phyloP scores from a whole-genome alignment of 1,140 invertebrate genomes.

The Tribolium madens region DNA sequence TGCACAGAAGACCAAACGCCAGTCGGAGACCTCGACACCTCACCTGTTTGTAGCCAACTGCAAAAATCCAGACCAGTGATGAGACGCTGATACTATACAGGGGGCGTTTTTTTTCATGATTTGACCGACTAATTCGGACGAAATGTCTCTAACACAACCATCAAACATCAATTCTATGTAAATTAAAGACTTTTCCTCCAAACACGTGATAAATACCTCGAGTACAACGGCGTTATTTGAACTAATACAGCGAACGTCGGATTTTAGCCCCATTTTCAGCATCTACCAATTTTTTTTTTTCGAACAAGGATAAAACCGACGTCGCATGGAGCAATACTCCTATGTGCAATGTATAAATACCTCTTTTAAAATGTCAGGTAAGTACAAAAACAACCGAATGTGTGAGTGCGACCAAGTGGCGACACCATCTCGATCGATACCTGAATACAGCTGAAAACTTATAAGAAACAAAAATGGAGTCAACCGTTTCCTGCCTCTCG shows the following conservation, averaged over 20 bases:
- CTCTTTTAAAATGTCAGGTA: slow-evolving; percentile 54
- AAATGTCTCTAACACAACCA: neutral
- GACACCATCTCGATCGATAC: slow-evolving; percentile 39
- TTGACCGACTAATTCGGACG: slow-evolving; percentile 11
- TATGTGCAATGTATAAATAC: slow-evolving; percentile 51
- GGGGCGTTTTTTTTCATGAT: slow-evolving; percentile 12
- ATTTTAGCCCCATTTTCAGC: slow-evolving; percentile 13
- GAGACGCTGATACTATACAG: slow-evolving; percentile 40
- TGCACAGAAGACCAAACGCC: slow-evolving; percentile 38
- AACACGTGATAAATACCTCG: slow-evolving; percentile 53
- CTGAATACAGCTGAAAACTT: slow-evolving; percentile 58
- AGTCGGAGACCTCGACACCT: slow-evolving; percentile 2
- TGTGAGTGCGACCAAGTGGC: slow-evolving; percentile 49
- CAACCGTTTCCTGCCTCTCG: slow-evolving; percentile 13
- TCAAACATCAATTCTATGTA: too few species aligned
- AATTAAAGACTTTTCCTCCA: slow-evolving; percentile 3
- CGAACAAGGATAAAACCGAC: slow-evolving; percentile 5
- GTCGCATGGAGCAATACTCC: slow-evolving; percentile 22
- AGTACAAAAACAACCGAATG: slow-evolving; percentile 57
- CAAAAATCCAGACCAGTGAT: slow-evolving; percentile 56
- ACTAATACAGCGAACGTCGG: slow-evolving; percentile 27
- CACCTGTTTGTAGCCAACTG: slow-evolving; percentile 52
- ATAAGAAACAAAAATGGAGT: slow-evolving; percentile 53
- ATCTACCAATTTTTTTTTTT: neutral
- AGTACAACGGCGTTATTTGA: slow-evolving; percentile 43